Conservation (phyloP, 2,797 vertebrate genomes). For the Rhynchonycteris naso region DNA sequence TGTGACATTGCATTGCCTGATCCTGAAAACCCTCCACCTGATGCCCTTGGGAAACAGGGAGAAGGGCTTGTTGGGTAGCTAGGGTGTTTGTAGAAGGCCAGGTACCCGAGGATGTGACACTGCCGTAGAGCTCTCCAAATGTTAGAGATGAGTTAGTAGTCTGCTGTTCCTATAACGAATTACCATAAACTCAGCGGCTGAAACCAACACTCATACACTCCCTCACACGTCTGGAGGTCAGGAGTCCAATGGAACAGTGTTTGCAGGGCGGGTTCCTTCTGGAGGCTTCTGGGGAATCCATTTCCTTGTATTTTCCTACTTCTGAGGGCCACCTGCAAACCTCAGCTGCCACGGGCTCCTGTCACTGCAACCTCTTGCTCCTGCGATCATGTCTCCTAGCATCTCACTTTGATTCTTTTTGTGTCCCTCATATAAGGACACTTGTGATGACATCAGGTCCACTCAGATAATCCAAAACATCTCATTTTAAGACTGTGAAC, state of each 20-base stretch:
- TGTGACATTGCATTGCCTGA: not conserved
- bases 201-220: accelerated
- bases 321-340: accelerated
- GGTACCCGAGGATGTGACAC: not conserved
- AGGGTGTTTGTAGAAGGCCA: not conserved
- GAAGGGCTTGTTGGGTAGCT: accelerated
- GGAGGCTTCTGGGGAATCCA: not conserved
- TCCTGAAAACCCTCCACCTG: not conserved
- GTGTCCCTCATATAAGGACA: not conserved
- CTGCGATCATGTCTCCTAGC: accelerated
- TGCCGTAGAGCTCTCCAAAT: accelerated
- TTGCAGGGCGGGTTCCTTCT: not conserved
- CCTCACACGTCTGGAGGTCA: not conserved
- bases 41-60: not conserved
- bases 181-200: accelerated
- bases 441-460: too few relatives aligned
- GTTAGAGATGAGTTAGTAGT: not conserved
- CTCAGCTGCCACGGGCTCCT: not conserved
- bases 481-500: not conserved
- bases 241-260: not conserved
- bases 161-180: not conserved
- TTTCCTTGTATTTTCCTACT: too few relatives aligned
- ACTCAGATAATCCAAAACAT: accelerated
- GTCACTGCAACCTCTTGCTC: accelerated
- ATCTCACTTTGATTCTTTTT: too few relatives aligned